Conservation (phyloP, 1,140 invertebrate genomes). For the Drosophila micromelanica region DNA sequence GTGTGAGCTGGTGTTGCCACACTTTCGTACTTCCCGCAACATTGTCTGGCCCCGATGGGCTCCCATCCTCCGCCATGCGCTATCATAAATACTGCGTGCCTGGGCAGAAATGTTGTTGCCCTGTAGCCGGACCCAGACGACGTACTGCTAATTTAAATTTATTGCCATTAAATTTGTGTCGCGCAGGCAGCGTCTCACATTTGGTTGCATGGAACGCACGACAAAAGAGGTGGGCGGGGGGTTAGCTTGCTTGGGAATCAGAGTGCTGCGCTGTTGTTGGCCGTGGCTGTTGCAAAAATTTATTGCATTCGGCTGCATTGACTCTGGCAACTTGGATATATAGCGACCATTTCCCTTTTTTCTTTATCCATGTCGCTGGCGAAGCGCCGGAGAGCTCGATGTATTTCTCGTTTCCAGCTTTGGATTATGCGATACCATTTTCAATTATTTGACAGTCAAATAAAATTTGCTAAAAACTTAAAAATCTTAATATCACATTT, state of each 20-base stretch:
- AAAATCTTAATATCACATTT: too few species aligned
- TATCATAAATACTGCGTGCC: slow-evolving; percentile 65
- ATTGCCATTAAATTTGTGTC: slow-evolving; percentile 76
- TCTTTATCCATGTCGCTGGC: slow-evolving; percentile 1
- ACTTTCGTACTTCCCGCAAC: slow-evolving; percentile 1
- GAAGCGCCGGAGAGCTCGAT: background rate
- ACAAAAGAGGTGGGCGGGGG: background rate
- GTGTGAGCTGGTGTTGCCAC: slow-evolving; percentile 6
- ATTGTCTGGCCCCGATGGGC: background rate
- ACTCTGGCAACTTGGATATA: slow-evolving; percentile 69
- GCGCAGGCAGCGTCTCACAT: slow-evolving; percentile 35
- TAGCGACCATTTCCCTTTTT: slow-evolving; percentile 44
- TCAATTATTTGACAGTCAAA: background rate
- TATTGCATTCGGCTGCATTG: slow-evolving; percentile 73
- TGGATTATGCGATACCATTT: slow-evolving; percentile 10
- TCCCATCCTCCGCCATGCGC: slow-evolving; percentile 17
- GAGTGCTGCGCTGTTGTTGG: slow-evolving; percentile 14
- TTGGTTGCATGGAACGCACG: slow-evolving; percentile 28
- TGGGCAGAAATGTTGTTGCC: slow-evolving; percentile 23
- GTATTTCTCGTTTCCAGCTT: background rate
- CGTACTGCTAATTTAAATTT: slow-evolving; percentile 78
- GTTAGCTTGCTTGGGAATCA: background rate
- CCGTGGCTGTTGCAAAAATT: slow-evolving; percentile 48
- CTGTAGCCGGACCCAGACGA: slow-evolving; percentile 34
- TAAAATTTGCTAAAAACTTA: too few species aligned